phyloP scores from a whole-genome alignment of 2,888 invertebrate genomes.

The Coremacera marginata region DNA sequence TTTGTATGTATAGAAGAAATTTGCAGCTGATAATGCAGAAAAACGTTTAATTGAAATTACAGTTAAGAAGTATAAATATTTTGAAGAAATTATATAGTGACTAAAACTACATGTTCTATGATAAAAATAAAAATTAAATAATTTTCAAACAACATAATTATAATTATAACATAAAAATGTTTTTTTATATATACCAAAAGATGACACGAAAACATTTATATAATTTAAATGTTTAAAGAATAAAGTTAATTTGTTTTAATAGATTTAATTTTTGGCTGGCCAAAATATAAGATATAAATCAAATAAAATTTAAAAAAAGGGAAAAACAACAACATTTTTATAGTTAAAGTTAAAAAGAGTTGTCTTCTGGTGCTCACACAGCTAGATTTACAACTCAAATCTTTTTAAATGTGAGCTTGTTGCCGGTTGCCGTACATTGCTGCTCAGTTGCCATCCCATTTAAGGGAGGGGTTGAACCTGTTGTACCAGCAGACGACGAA shows the following conservation, averaged over 20 bases:
- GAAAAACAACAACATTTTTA: conserved; percentile 31
- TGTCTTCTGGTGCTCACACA: conserved; percentile 3
- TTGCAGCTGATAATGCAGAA: not conserved
- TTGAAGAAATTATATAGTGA: conserved; percentile 39
- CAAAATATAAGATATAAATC: not conserved
- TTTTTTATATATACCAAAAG: conserved; percentile 31
- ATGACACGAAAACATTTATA: conserved; percentile 37
- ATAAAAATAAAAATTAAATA: conserved; percentile 23
- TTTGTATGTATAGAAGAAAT: conserved; percentile 15
- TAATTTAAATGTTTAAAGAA: conserved; percentile 28
- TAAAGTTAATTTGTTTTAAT: conserved; percentile 42
- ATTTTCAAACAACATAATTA: conserved; percentile 32
- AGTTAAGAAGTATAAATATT: not conserved
- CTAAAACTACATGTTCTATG: conserved; percentile 50
- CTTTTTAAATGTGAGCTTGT: conserved; percentile 72
- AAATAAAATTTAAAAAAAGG: not conserved
- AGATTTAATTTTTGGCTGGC: not conserved
- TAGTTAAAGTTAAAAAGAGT: not conserved
- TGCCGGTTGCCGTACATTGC: conserved; percentile 40
- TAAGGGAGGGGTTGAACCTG: conserved; percentile 72
- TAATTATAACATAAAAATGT: conserved; percentile 31
- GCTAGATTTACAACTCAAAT: conserved; percentile 73
- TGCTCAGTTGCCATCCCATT: conserved; percentile 80
- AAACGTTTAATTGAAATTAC: not conserved
- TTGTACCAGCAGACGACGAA: conserved; percentile 30